Evolutionary conservation across 1,140 invertebrate genomes (phyloP).

Genomic region (Ceratosolen fusciceps): DNA sequence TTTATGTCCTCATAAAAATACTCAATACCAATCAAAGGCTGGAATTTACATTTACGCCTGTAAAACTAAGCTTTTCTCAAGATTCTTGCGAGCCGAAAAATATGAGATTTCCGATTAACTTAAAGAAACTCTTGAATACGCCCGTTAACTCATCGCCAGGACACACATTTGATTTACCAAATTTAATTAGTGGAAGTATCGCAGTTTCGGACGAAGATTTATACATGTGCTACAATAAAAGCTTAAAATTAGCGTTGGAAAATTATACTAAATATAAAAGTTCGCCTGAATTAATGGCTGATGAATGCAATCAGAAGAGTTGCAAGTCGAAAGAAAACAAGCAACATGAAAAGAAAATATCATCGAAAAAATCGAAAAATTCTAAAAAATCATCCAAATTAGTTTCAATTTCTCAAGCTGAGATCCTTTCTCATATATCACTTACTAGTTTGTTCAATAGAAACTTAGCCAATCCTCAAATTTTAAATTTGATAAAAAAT

Average conservation of each 20-base stretch:
- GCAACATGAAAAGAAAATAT: background rate
- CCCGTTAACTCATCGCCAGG: slow-evolving; percentile 52
- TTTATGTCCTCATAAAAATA: slow-evolving; percentile 63
- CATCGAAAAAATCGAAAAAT: background rate
- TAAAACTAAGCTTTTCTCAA: slow-evolving; percentile 57
- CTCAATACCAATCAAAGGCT: slow-evolving; percentile 63
- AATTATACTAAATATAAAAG: slow-evolving; percentile 45
- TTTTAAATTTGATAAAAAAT: slow-evolving; percentile 18
- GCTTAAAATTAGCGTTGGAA: slow-evolving; percentile 52
- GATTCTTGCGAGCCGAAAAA: slow-evolving; percentile 42
- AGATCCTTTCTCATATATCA: background rate
- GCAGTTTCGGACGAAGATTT: slow-evolving; percentile 52
- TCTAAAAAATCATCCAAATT: background rate
- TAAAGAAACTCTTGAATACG: slow-evolving; percentile 51
- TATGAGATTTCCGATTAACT: slow-evolving; percentile 21
- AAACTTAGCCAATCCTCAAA: background rate
- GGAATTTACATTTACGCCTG: slow-evolving; percentile 58
- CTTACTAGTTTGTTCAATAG: background rate
- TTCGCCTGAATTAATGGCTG: background rate
- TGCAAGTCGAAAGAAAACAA: background rate
- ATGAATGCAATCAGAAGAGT: background rate
- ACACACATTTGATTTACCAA: slow-evolving; percentile 12
- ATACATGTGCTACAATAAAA: slow-evolving; percentile 54
- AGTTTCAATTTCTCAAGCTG: background rate
- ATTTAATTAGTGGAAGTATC: slow-evolving; percentile 50